phyloP scores from a whole-genome alignment of 2,888 invertebrate genomes.

The Cybosia mesomella region DNA sequence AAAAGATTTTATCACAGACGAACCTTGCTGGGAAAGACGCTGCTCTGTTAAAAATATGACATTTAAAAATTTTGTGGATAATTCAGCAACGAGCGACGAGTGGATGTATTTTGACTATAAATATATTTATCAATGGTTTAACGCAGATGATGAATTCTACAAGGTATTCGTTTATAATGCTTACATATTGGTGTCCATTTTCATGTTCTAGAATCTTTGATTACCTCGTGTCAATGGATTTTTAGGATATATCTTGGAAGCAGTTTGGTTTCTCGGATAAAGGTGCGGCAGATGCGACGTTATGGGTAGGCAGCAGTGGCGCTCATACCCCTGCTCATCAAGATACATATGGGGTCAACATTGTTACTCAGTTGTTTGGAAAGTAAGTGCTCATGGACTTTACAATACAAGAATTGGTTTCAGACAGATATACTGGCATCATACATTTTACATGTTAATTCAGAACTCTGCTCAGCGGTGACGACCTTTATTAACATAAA shows the following conservation, averaged over 20 bases:
- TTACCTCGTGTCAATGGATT: slow-evolving; percentile 7
- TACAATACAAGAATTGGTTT: not conserved
- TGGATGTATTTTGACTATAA: slow-evolving; percentile 96
- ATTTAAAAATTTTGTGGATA: slow-evolving; percentile 88
- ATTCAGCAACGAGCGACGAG: slow-evolving; percentile 70
- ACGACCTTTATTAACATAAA: not conserved
- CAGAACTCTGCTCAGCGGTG: not conserved
- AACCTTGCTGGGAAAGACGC: slow-evolving; percentile 93
- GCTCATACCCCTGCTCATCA: slow-evolving; percentile 98
- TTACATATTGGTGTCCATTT: not conserved
- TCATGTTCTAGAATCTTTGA: not conserved
- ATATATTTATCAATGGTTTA: slow-evolving; percentile 91
- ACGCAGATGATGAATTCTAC: slow-evolving; percentile 84
- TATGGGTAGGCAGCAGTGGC: slow-evolving; percentile 95
- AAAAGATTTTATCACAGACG: slow-evolving; percentile 72
- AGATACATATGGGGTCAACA: slow-evolving; percentile 97
- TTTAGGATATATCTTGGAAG: slow-evolving; percentile 85
- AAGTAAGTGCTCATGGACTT: slow-evolving; percentile 84
- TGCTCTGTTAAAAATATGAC: slow-evolving; percentile 88
- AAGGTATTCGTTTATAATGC: slow-evolving; percentile 73
- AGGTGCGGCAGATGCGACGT: slow-evolving; percentile 89
- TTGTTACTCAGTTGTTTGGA: slow-evolving; percentile 95
- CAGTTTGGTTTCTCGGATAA: slow-evolving; percentile 91
- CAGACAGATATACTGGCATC: too few relatives aligned
- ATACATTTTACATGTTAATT: not conserved